Evolutionary conservation across 2,113 vertebrate genomes (phyloP).

Genomic region (Cairina moschata): DNA sequence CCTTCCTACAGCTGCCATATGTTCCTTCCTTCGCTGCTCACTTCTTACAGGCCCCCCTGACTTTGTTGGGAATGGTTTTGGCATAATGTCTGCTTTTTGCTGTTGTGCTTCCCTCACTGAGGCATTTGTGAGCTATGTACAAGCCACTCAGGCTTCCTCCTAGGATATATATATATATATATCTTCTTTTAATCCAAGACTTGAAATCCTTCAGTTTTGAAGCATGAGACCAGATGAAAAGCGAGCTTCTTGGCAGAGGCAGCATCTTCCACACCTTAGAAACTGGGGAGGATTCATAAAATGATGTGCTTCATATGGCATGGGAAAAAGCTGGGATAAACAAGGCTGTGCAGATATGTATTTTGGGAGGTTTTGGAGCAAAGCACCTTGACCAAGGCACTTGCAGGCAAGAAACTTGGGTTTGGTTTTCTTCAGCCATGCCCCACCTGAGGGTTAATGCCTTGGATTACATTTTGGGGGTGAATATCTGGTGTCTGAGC

Average conservation of each 20-base stretch:
- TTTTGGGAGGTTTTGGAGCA: neutral
- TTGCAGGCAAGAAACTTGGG: neutral
- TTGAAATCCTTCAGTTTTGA: neutral
- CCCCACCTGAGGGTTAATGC: neutral
- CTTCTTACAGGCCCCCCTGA: neutral
- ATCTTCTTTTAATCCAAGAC: neutral
- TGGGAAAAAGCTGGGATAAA: neutral
- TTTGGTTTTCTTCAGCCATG: neutral
- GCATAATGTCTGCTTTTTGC: neutral
- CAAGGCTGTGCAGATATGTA: neutral
- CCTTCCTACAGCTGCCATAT: conserved; percentile 31
- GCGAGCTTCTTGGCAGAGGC: neutral
- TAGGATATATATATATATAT: neutral
- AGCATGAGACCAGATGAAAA: neutral
- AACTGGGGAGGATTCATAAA: neutral
- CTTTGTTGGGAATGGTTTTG: neutral
- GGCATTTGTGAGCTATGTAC: neutral
- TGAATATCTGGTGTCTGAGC: neutral
- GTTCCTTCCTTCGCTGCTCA: neutral
- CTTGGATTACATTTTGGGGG: neutral
- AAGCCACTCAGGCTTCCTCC: neutral
- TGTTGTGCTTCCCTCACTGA: neutral
- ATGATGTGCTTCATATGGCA: neutral
- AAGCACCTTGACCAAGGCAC: neutral
- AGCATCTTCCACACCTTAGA: neutral